A percentile compares a stretch with the other conserved stretches of the same genome.
Conservation (phyloP, 2,888 invertebrate species). For the Anagyrus pseudococci region DNA sequence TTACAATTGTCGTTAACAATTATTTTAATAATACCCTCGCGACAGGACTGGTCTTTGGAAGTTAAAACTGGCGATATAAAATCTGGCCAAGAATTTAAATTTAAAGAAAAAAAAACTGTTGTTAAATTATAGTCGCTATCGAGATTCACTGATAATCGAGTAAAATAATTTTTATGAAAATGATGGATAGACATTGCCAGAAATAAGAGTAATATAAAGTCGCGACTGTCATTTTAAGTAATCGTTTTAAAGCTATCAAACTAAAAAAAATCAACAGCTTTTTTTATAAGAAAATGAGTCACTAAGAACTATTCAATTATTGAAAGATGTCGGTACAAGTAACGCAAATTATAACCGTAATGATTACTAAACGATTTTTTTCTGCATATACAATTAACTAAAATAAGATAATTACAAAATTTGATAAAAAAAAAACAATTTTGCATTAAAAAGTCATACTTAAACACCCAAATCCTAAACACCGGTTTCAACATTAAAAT, state of each 20-base stretch:
- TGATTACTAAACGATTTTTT: conserved; percentile 23
- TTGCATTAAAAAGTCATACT: conserved; percentile 1
- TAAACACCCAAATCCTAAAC: conserved; percentile 11
- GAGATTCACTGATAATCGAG: too few relatives aligned
- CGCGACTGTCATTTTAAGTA: too few relatives aligned
- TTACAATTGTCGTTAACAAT: conserved; percentile 34
- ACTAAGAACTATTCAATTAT: conserved; percentile 30
- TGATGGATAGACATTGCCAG: too few relatives aligned
- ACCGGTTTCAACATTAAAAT: conserved; percentile 15
- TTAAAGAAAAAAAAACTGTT: conserved; percentile 23
- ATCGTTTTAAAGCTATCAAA: conserved; percentile 32
- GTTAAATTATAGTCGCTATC: too few relatives aligned
- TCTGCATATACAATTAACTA: conserved; percentile 14
- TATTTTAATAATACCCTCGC: conserved; percentile 39
- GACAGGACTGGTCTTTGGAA: conserved; percentile 48
- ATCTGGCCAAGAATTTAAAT: conserved; percentile 41
- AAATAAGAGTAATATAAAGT: too few relatives aligned
- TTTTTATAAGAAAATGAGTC: conserved; percentile 13
- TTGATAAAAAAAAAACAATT: conserved; percentile 17
- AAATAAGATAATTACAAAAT: conserved; percentile 17
- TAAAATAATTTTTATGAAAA: too few relatives aligned
- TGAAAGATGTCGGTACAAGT: conserved; percentile 18
- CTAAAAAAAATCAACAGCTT: conserved; percentile 33
- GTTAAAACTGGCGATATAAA: conserved; percentile 49
- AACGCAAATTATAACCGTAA: conserved; percentile 18